A percentile compares a stretch with the other conserved stretches of the same genome.
phyloP scores from a whole-genome alignment of 2,113 vertebrate species.

The Mirounga angustirostris region DNA sequence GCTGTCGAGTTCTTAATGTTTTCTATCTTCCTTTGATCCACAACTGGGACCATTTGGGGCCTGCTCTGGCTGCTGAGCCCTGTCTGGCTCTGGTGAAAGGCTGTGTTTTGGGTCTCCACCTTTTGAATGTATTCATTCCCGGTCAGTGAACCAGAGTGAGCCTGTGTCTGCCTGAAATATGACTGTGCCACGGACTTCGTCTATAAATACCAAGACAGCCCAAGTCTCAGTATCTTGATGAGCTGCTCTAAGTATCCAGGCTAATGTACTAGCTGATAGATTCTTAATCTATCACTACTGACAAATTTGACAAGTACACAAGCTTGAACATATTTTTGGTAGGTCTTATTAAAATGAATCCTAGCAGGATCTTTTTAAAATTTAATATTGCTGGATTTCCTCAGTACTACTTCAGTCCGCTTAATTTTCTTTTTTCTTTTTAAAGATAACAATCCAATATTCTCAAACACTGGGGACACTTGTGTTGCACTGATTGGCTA shows the following conservation, averaged over 20 bases:
- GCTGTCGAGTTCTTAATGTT: not conserved
- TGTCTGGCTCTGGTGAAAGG: not conserved
- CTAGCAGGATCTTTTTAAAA: slow-evolving; percentile 67
- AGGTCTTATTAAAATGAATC: slow-evolving; percentile 63
- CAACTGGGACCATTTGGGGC: not conserved
- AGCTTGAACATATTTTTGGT: slow-evolving; percentile 48
- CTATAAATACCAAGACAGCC: slow-evolving; percentile 24
- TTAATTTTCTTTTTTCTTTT: slow-evolving; percentile 63
- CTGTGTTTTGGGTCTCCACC: not conserved
- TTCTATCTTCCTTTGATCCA: not conserved
- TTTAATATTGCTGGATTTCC: slow-evolving; percentile 63
- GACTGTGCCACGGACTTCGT: not conserved
- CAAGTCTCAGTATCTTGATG: not conserved
- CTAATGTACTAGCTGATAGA: slow-evolving; percentile 47
- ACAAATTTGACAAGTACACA: slow-evolving; percentile 66
- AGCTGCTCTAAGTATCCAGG: slow-evolving; percentile 10
- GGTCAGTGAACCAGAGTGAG: not conserved
- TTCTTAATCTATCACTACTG: slow-evolving; percentile 56
- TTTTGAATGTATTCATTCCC: not conserved
- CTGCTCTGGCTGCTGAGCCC: not conserved
- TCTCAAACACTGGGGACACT: slow-evolving; percentile 32
- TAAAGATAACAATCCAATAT: slow-evolving; percentile 60
- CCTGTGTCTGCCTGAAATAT: not conserved
- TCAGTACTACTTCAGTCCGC: slow-evolving; percentile 54
- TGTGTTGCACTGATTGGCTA: slow-evolving; percentile 21